Percentiles rank a stretch among this genome's conserved stretches.
Conservation (phyloP, 2,888 invertebrate genomes). For the Drosophila antonietae region DNA sequence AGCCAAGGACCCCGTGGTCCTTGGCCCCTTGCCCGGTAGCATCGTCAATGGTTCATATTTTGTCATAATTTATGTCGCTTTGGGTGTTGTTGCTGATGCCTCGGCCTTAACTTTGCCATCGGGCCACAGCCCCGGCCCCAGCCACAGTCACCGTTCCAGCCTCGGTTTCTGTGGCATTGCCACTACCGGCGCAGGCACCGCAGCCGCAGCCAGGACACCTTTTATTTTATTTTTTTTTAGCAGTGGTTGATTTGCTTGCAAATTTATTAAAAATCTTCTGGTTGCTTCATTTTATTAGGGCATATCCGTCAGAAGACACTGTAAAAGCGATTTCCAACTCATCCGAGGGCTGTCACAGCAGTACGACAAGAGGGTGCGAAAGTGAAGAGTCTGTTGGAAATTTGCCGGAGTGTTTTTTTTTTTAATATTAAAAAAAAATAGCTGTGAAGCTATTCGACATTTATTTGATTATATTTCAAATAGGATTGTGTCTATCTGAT, state of each 20-base stretch:
- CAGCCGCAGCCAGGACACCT: constrained; percentile 62
- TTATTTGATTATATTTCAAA: background rate
- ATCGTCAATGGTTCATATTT: constrained; percentile 67
- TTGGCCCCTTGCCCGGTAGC: constrained; percentile 20
- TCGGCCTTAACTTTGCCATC: constrained; percentile 47
- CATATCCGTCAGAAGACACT: constrained; percentile 65
- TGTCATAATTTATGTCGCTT: constrained; percentile 83
- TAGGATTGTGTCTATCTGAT: background rate
- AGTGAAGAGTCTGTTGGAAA: background rate
- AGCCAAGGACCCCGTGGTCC: constrained; percentile 35
- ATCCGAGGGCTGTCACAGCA: constrained; percentile 42
- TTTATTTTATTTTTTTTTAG: constrained; percentile 35
- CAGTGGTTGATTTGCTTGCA: constrained; percentile 81
- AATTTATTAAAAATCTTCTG: constrained; percentile 82
- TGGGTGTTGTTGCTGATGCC: constrained; percentile 77
- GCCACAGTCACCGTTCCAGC: background rate
- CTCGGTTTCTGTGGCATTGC: constrained; percentile 10
- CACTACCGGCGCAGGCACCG: constrained; percentile 17
- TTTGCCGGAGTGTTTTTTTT: background rate
- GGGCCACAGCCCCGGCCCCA: constrained; percentile 8
- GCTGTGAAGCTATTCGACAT: background rate
- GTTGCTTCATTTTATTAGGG: constrained; percentile 73
- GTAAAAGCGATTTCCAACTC: constrained; percentile 9
- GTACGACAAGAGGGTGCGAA: background rate
- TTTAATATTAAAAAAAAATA: background rate